Conservation (phyloP, 2,888 invertebrate genomes). For the Drosophila kokeensis region DNA sequence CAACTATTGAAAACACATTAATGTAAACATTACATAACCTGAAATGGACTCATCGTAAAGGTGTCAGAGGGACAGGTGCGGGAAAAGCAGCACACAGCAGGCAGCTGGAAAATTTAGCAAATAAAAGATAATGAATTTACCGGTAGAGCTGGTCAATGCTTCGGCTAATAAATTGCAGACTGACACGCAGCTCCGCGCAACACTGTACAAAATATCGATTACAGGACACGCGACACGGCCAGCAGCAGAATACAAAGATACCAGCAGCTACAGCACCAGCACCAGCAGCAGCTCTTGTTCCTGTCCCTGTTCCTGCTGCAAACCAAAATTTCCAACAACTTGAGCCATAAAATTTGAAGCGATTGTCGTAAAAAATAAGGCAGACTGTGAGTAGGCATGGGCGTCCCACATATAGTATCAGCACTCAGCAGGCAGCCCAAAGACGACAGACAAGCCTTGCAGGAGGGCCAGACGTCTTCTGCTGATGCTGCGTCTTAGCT, state of each 20-base stretch:
- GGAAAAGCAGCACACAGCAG: not conserved
- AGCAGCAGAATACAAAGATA: constrained; percentile 12
- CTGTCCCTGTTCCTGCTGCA: constrained; percentile 18
- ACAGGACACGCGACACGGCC: constrained; percentile 43
- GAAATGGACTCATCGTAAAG: constrained; percentile 19
- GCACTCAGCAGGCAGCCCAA: constrained; percentile 42
- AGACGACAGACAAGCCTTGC: constrained; percentile 6
- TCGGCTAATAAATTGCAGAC: constrained; percentile 67
- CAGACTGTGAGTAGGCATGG: constrained; percentile 36
- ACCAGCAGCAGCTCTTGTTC: constrained; percentile 26
- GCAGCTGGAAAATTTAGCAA: constrained; percentile 60
- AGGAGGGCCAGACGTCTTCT: constrained; percentile 7
- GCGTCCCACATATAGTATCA: constrained; percentile 40
- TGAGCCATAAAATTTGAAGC: constrained; percentile 74
- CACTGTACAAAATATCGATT: constrained; percentile 64
- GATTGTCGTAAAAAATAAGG: constrained; percentile 60
- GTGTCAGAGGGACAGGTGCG: not conserved
- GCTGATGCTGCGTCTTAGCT: constrained; percentile 62
- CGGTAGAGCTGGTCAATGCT: constrained; percentile 31
- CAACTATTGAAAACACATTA: constrained; percentile 50
- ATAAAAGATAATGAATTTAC: constrained; percentile 73
- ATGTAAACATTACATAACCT: constrained; percentile 59
- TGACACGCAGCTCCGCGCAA: constrained; percentile 49
- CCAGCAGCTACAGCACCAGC: constrained; percentile 27
- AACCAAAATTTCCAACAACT: constrained; percentile 64